Evolutionary conservation across 2,888 invertebrate species (phyloP).

Genomic region (Prosapia bicincta): DNA sequence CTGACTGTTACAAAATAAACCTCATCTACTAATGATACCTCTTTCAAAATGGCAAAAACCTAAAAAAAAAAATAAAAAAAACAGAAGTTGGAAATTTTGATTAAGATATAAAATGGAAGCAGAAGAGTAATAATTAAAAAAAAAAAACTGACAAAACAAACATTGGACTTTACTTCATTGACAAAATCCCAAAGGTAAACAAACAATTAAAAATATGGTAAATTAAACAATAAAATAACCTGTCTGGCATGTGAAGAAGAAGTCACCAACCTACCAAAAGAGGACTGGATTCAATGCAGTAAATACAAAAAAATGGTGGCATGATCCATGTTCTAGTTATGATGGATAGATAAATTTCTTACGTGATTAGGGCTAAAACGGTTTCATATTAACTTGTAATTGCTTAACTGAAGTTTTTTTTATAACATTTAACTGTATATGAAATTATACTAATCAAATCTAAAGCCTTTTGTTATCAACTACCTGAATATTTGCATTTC

Average conservation of each 20-base stretch:
- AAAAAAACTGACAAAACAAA: too few relatives aligned
- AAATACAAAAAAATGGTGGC: slow-evolving; percentile 12
- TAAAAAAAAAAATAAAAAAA: not conserved
- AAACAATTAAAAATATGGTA: not conserved
- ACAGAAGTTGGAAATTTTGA: slow-evolving; percentile 9
- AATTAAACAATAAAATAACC: not conserved
- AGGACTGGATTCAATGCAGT: slow-evolving; percentile 14
- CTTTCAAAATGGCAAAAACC: too few relatives aligned
- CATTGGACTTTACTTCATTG: not conserved
- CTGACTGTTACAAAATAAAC: not conserved
- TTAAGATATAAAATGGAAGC: not conserved
- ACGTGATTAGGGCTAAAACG: slow-evolving; percentile 8
- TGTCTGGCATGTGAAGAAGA: slow-evolving; percentile 14
- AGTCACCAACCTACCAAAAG: slow-evolving; percentile 3
- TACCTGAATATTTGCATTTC: too few relatives aligned
- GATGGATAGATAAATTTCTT: not conserved
- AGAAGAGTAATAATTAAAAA: too few relatives aligned
- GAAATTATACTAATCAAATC: too few relatives aligned
- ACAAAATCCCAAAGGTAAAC: not conserved
- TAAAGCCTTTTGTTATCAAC: too few relatives aligned
- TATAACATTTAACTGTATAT: too few relatives aligned
- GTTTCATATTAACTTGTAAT: too few relatives aligned
- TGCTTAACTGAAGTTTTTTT: too few relatives aligned
- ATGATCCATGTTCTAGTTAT: slow-evolving; percentile 3
- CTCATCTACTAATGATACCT: too few relatives aligned